Evolutionary conservation across 2,888 invertebrate genomes (phyloP).

Genomic region (Cheilosia impressa): DNA sequence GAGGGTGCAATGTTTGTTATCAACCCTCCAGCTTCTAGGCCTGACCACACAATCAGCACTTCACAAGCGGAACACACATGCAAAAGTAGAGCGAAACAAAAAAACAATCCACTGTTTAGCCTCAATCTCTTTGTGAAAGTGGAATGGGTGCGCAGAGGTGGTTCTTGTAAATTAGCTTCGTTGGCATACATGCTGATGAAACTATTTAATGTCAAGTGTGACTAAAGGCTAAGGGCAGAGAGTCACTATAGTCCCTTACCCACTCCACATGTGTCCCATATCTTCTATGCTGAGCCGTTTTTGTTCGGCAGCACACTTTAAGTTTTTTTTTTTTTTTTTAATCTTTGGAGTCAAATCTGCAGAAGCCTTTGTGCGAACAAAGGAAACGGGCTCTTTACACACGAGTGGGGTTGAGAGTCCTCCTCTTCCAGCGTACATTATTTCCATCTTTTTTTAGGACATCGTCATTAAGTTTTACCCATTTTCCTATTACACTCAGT

Average conservation of each 20-base stretch:
- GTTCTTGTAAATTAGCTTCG: constrained; percentile 63
- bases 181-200: constrained; percentile 34
- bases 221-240: constrained; percentile 74
- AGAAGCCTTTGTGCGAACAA: constrained; percentile 53
- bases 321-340: constrained; percentile 19
- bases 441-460: constrained; percentile 26
- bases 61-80: constrained; percentile 26
- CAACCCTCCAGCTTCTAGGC: not conserved
- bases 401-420: not conserved
- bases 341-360: constrained; percentile 42
- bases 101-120: constrained; percentile 34
- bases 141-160: not conserved
- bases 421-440: not conserved
- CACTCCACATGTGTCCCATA: constrained; percentile 39
- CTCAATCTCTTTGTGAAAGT: constrained; percentile 37
- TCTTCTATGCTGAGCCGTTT: constrained; percentile 40
- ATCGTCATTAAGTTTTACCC: constrained; percentile 63
- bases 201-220: constrained; percentile 75
- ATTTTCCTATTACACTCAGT: constrained; percentile 30
- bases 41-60: constrained; percentile 38
- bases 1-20: constrained; percentile 23
- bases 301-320: constrained; percentile 53
- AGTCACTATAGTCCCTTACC: constrained; percentile 12
- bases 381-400: constrained; percentile 11
- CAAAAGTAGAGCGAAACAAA: not conserved